These are phyloP conservation scores for Cepaea hortensis DNA, from an alignment of 2,888 invertebrate genomes.

Conservation along the genomic window DNA sequence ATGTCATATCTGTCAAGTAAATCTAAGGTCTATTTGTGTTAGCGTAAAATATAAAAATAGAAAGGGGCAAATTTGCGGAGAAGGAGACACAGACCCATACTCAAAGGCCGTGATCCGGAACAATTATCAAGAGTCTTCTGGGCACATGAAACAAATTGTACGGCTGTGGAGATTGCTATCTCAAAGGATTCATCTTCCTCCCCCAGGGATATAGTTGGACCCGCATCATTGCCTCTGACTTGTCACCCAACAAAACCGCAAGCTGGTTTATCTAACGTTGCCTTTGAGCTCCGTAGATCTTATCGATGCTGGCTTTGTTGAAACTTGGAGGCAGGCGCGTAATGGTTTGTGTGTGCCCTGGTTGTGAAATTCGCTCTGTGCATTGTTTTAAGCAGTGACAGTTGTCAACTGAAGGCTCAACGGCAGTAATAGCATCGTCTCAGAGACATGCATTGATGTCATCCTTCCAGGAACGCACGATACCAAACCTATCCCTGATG, in stretches of 20 bases:
- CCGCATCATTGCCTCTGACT: constrained; percentile 24
- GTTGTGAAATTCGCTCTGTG: background rate
- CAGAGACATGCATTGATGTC: no score
- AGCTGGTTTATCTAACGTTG: constrained; percentile 20
- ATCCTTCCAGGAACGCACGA: no score
- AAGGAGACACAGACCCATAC: background rate
- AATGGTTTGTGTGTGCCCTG: background rate
- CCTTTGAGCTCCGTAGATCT: constrained; percentile 15
- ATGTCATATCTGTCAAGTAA: background rate
- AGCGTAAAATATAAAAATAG: constrained; percentile 30
- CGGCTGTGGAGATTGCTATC: constrained; percentile 4
- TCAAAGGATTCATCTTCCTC: background rate
- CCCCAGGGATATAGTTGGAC: constrained; percentile 20
- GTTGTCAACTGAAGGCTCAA: no score
- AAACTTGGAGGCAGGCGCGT: background rate
- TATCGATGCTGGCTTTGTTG: background rate
- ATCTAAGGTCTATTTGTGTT: background rate
- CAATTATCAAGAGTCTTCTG: constrained; percentile 26
- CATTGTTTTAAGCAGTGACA: background rate
- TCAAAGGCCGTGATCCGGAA: constrained; percentile 13
- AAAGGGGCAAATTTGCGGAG: background rate
- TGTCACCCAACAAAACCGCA: constrained; percentile 16
- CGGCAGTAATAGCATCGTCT: no score
- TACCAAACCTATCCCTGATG: no score
- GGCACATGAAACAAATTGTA: constrained; percentile 24